phyloP scores from a whole-genome alignment of 2,888 invertebrate species.

The Amiota mariae region DNA sequence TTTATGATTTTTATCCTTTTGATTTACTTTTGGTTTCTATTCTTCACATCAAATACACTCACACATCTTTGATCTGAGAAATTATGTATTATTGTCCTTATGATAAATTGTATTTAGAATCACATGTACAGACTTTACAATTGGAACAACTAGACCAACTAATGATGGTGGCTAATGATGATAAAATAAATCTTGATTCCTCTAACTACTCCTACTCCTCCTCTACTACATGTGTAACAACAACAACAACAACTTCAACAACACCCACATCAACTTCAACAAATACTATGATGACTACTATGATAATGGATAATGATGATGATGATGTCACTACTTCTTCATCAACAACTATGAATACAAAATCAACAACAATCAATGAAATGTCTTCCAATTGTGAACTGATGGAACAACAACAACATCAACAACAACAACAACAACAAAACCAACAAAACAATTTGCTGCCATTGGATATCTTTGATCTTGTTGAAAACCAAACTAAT shows the following conservation, averaged over 20 bases:
- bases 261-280: slow-evolving; percentile 50
- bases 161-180: slow-evolving; percentile 74
- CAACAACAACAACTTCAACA: slow-evolving; percentile 34
- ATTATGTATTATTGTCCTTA: slow-evolving; percentile 55
- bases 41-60: background rate
- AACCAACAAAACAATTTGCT: slow-evolving; percentile 26
- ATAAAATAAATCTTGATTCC: slow-evolving; percentile 74
- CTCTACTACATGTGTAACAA: slow-evolving; percentile 57
- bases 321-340: slow-evolving; percentile 48
- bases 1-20: slow-evolving; percentile 52
- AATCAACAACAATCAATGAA: slow-evolving; percentile 37
- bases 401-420: slow-evolving; percentile 41
- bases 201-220: slow-evolving; percentile 70
- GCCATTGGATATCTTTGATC: slow-evolving; percentile 26
- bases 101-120: slow-evolving; percentile 73
- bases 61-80: slow-evolving; percentile 54
- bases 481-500: slow-evolving; percentile 41
- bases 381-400: slow-evolving; percentile 37
- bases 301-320: slow-evolving; percentile 44
- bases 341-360: slow-evolving; percentile 32
- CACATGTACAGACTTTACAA: slow-evolving; percentile 75
- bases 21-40: slow-evolving; percentile 26
- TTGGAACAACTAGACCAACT: slow-evolving; percentile 76
- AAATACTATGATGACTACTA: slow-evolving; percentile 45
- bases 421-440: slow-evolving; percentile 37